A percentile compares a stretch with the other conserved stretches of the same genome.
Conservation (phyloP, 2,888 invertebrate genomes). For the Synergus itoensis region DNA sequence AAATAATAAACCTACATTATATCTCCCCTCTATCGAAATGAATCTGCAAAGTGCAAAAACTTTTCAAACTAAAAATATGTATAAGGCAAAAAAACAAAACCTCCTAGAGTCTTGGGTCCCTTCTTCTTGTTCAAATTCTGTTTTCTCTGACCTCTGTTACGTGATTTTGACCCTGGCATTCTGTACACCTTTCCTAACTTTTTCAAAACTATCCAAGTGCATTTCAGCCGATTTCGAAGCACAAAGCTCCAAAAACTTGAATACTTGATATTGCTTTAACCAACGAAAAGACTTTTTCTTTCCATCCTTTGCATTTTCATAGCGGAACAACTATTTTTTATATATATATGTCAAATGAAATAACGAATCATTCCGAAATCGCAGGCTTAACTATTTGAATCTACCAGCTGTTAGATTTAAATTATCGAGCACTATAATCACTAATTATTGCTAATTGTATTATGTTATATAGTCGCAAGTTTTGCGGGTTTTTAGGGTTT, state of each 20-base stretch:
- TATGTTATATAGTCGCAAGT: no score
- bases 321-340: neutral
- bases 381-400: neutral
- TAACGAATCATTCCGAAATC: neutral
- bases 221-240: neutral
- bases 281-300: neutral
- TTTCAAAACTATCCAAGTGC: constrained; percentile 2
- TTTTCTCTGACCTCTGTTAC: constrained; percentile 27
- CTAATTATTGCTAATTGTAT: no score
- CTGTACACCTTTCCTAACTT: constrained; percentile 13
- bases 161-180: constrained; percentile 33
- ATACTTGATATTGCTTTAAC: neutral
- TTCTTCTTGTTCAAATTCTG: constrained; percentile 15
- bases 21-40: constrained; percentile 1
- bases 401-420: neutral
- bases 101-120: constrained; percentile 14
- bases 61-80: neutral
- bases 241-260: neutral
- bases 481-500: no score
- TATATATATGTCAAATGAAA: neutral
- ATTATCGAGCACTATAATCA: neutral
- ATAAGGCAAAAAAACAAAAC: neutral
- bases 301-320: neutral
- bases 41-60: neutral
- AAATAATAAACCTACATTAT: constrained; percentile 26